A percentile compares a stretch with the other conserved stretches of the same genome.
Evolutionary conservation across 2,113 vertebrate species (phyloP).

Genomic region (Pycnonotus jocosus): DNA sequence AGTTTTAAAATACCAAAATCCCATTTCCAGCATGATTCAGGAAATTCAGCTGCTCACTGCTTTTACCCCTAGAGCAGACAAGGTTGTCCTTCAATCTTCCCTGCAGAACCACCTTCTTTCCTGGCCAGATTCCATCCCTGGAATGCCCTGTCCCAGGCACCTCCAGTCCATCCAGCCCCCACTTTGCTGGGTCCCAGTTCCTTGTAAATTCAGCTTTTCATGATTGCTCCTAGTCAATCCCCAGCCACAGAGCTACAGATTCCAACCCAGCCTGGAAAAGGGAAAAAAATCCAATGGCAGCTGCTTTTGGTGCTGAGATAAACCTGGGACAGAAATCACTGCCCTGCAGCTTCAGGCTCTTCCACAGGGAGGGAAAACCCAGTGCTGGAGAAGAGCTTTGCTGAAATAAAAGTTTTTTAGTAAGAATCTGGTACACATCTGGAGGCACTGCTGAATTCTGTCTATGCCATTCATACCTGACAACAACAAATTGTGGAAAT

Average conservation of each 20-base stretch:
- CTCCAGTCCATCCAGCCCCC: not conserved
- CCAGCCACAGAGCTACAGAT: not conserved
- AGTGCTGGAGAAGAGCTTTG: not conserved
- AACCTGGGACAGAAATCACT: not conserved
- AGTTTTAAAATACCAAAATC: not conserved
- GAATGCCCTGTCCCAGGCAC: not conserved
- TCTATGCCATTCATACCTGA: not conserved
- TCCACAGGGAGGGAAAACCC: not conserved
- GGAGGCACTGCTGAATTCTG: not conserved
- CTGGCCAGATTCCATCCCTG: not conserved
- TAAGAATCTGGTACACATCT: not conserved
- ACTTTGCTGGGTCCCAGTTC: not conserved
- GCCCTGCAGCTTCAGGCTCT: not conserved
- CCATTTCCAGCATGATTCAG: not conserved
- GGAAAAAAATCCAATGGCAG: not conserved
- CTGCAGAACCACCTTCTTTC: not conserved
- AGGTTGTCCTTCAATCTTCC: not conserved
- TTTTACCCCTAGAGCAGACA: not conserved
- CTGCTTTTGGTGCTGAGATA: not conserved
- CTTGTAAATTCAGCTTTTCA: not conserved
- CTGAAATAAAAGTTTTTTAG: not conserved
- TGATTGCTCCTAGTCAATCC: not conserved
- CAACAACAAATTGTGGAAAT: not conserved
- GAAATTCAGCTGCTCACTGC: not conserved
- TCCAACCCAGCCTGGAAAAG: not conserved